Conservation (phyloP, 2,888 invertebrate genomes). For the Eristalinus aeneus region DNA sequence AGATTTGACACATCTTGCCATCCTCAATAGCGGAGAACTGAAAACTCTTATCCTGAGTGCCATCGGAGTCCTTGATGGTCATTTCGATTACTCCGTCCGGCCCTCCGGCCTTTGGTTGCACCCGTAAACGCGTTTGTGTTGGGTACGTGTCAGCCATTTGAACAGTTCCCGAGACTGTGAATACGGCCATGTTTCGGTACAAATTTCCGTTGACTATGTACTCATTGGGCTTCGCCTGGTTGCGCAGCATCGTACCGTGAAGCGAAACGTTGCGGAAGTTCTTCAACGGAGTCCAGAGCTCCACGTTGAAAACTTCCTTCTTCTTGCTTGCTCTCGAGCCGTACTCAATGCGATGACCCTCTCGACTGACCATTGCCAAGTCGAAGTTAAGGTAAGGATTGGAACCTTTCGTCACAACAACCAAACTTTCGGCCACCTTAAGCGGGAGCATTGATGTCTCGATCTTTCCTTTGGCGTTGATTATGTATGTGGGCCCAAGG, state of each 20-base stretch:
- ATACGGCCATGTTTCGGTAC: slow-evolving; percentile 80
- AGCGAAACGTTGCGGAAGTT: slow-evolving; percentile 79
- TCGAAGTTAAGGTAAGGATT: slow-evolving; percentile 76
- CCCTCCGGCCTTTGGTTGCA: slow-evolving; percentile 80
- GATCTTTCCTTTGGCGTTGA: slow-evolving; percentile 81
- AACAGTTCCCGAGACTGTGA: slow-evolving; percentile 80
- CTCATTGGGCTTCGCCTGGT: slow-evolving; percentile 72
- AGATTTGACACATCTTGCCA: slow-evolving; percentile 80
- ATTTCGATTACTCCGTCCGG: slow-evolving; percentile 78
- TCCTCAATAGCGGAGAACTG: slow-evolving; percentile 79
- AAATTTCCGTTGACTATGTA: slow-evolving; percentile 80
- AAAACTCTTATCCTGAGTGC: slow-evolving; percentile 75
- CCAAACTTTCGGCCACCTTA: slow-evolving; percentile 74
- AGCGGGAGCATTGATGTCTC: slow-evolving; percentile 78
- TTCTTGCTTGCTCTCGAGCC: slow-evolving; percentile 76
- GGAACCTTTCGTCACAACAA: slow-evolving; percentile 75
- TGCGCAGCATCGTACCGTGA: slow-evolving; percentile 76
- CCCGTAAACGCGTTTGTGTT: slow-evolving; percentile 79
- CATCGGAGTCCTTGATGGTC: slow-evolving; percentile 74
- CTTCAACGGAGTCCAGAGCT: slow-evolving; percentile 78
- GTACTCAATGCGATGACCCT: slow-evolving; percentile 76
- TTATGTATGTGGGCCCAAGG: slow-evolving; percentile 79
- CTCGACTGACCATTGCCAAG: slow-evolving; percentile 74
- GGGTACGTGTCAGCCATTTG: slow-evolving; percentile 79
- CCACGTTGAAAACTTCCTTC: slow-evolving; percentile 78